phyloP scores from a whole-genome alignment of 2,113 vertebrate genomes.

The Prolemur simus region DNA sequence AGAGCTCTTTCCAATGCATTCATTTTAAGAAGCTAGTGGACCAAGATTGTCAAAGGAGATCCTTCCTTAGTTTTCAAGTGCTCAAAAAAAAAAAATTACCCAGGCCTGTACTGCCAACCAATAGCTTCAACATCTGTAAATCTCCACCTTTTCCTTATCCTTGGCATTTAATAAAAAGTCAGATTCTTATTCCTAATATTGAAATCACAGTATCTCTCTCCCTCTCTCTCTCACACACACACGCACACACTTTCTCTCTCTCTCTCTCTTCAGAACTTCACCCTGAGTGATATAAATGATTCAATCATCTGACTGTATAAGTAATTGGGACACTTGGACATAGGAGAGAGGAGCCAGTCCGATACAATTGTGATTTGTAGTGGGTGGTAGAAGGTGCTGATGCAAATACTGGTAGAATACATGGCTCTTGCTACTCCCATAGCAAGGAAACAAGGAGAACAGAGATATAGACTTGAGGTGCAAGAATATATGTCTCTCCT shows the following conservation, averaged over 20 bases:
- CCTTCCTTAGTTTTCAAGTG: neutral
- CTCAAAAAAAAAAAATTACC: neutral
- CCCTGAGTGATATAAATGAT: neutral
- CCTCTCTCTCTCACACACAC: neutral
- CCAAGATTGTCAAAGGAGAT: neutral
- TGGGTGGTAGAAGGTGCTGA: neutral
- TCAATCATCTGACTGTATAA: neutral
- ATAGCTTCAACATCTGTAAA: neutral
- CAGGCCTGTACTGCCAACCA: neutral
- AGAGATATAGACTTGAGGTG: accelerated
- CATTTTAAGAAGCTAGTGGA: neutral
- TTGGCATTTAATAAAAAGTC: neutral
- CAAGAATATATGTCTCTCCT: neutral
- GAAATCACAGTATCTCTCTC: neutral
- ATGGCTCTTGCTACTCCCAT: neutral
- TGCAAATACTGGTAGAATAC: neutral
- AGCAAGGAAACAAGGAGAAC: neutral
- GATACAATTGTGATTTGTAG: neutral
- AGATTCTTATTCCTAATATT: neutral
- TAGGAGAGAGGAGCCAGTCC: neutral
- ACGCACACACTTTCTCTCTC: neutral
- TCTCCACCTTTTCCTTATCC: neutral
- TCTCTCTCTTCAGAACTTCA: neutral
- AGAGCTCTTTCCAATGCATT: neutral
- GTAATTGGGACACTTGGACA: neutral